These are phyloP conservation scores for Ammodramus savannarum DNA, from an alignment of 2,113 vertebrate genomes.

Conservation along the genomic window DNA sequence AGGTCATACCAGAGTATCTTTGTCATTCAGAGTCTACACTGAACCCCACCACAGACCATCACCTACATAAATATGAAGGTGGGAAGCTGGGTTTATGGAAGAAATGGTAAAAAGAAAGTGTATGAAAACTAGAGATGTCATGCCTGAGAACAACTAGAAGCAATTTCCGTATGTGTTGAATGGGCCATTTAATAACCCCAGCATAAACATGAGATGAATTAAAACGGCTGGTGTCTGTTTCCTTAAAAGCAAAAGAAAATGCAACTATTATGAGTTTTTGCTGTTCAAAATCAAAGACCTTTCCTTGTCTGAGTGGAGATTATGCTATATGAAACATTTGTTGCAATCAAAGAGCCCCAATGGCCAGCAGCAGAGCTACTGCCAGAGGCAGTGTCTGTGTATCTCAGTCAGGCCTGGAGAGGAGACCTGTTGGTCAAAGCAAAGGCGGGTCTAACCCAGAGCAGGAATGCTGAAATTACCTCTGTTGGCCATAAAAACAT, in stretches of 20 bases:
- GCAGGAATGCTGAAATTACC: neutral
- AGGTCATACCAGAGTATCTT: neutral
- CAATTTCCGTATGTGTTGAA: neutral
- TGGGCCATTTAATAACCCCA: neutral
- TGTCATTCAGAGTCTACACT: neutral
- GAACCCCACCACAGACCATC: neutral
- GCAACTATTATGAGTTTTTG: neutral
- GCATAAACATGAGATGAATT: neutral
- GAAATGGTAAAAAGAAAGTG: neutral
- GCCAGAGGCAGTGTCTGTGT: neutral
- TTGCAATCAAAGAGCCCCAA: neutral
- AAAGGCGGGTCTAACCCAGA: neutral
- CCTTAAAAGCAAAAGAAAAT: constrained; percentile 20
- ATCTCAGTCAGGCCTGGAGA: neutral
- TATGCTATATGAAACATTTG: neutral
- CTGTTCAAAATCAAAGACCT: neutral
- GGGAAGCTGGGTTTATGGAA: neutral
- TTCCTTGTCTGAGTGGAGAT: neutral
- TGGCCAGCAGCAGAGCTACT: neutral
- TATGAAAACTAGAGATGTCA: neutral
- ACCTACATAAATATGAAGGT: neutral
- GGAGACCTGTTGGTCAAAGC: neutral
- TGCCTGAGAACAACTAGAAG: neutral
- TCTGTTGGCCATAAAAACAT: neutral
- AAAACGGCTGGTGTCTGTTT: neutral